Percentiles rank a stretch among this genome's conserved stretches.
Conservation (phyloP, 2,888 invertebrate genomes). For the Perizoma affinitatum region DNA sequence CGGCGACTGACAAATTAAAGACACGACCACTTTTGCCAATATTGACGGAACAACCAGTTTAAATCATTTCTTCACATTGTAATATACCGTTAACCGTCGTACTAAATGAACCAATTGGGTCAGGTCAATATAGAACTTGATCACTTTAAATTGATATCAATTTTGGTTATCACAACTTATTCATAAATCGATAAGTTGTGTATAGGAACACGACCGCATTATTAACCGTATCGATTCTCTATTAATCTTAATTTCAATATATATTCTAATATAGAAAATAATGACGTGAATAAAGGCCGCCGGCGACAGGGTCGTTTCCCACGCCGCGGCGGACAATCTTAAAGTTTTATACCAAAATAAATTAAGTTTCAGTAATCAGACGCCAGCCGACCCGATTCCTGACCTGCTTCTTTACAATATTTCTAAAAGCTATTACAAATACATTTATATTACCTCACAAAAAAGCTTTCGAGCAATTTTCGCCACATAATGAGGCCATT, state of each 20-base stretch:
- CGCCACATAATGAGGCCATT: slow-evolving; percentile 84
- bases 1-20: slow-evolving; percentile 29
- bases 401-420: slow-evolving; percentile 81
- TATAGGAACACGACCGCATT: slow-evolving; percentile 54
- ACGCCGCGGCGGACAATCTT: slow-evolving; percentile 78
- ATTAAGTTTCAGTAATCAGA: slow-evolving; percentile 83
- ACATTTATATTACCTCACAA: slow-evolving; percentile 82
- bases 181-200: slow-evolving; percentile 37
- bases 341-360: slow-evolving; percentile 78
- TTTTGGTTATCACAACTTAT: slow-evolving; percentile 28
- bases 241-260: slow-evolving; percentile 81
- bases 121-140: slow-evolving; percentile 36
- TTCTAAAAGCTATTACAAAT: slow-evolving; percentile 84
- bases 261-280: slow-evolving; percentile 83
- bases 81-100: slow-evolving; percentile 28
- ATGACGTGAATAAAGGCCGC: slow-evolving; percentile 81
- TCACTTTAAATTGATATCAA: slow-evolving; percentile 37
- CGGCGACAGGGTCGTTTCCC: slow-evolving; percentile 83
- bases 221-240: slow-evolving; percentile 77
- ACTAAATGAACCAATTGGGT: slow-evolving; percentile 28
- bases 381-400: slow-evolving; percentile 66
- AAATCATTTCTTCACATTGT: slow-evolving; percentile 29
- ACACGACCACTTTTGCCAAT: slow-evolving; percentile 29
- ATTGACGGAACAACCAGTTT: slow-evolving; percentile 27
- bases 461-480: slow-evolving; percentile 83